These are phyloP conservation scores for Achlya flavicornis DNA, from an alignment of 2,888 invertebrate genomes.

Conservation along the genomic window DNA sequence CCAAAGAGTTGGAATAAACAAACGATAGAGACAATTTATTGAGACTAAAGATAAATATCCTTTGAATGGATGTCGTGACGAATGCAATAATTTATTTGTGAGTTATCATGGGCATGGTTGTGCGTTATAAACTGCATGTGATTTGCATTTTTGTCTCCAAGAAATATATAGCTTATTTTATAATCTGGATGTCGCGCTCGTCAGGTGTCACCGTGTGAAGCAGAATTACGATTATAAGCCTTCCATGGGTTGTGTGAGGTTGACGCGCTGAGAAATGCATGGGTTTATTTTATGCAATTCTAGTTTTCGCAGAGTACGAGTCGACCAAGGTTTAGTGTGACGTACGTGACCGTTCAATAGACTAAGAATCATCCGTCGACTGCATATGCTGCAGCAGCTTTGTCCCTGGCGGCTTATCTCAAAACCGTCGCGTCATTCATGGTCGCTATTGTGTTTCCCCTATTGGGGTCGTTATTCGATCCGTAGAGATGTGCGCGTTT, in stretches of 20 bases:
- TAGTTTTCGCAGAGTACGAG: constrained; percentile 43
- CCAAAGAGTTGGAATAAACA: constrained; percentile 24
- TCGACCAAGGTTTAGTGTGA: constrained; percentile 41
- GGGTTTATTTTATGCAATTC: constrained; percentile 29
- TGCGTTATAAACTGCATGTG: constrained; percentile 49
- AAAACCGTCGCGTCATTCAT: constrained; percentile 61
- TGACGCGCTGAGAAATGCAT: constrained; percentile 22
- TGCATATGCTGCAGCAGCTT: constrained; percentile 45
- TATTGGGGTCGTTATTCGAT: constrained; percentile 63
- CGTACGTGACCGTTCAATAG: constrained; percentile 72
- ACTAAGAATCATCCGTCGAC: constrained; percentile 38
- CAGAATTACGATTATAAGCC: constrained; percentile 51
- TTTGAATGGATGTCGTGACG: constrained; percentile 61
- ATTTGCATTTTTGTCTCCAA: constrained; percentile 65
- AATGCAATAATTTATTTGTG: constrained; percentile 56
- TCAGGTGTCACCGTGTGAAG: constrained; percentile 34
- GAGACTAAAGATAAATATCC: constrained; percentile 44
- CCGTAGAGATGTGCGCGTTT: constrained; percentile 41
- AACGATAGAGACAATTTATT: constrained; percentile 38
- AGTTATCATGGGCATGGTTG: constrained; percentile 46
- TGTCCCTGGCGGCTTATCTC: constrained; percentile 54
- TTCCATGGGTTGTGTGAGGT: constrained; percentile 31
- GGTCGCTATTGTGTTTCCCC: constrained; percentile 60
- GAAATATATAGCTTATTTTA: constrained; percentile 49
- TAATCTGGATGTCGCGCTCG: constrained; percentile 39